phyloP scores from a whole-genome alignment of 2,888 invertebrate genomes.

The Brenthis hecate region DNA sequence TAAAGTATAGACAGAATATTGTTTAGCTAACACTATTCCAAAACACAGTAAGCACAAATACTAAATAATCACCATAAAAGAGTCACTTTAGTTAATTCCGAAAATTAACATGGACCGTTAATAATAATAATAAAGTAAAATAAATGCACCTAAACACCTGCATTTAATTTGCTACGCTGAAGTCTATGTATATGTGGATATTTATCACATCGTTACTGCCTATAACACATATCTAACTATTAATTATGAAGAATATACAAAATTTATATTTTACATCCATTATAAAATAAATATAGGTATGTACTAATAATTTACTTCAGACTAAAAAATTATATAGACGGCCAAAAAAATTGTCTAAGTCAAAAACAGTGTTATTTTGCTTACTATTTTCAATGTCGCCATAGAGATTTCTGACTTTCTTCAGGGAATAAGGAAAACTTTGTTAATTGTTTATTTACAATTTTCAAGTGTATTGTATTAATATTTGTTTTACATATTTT shows the following conservation, averaged over 20 bases:
- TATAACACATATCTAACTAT: slow-evolving; percentile 49
- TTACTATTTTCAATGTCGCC: no score
- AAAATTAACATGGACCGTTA: slow-evolving; percentile 7
- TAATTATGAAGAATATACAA: slow-evolving; percentile 49
- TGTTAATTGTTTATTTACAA: no score
- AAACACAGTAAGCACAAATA: slow-evolving; percentile 33
- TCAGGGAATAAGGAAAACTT: no score
- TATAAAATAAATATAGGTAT: not conserved
- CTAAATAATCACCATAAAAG: slow-evolving; percentile 28
- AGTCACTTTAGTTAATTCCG: slow-evolving; percentile 11
- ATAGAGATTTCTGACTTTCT: no score
- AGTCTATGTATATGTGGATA: slow-evolving; percentile 48
- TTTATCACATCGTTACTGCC: slow-evolving; percentile 56
- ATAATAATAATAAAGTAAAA: slow-evolving; percentile 24
- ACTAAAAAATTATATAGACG: not conserved
- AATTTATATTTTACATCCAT: slow-evolving; percentile 41
- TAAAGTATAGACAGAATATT: not conserved
- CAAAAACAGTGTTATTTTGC: no score
- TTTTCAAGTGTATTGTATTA: no score
- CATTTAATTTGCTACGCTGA: slow-evolving; percentile 41
- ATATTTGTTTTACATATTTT: no score
- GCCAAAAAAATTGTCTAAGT: no score
- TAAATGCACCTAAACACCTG: slow-evolving; percentile 36
- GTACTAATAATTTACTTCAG: slow-evolving; percentile 6
- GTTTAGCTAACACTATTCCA: slow-evolving; percentile 21